Percentiles rank a stretch among this genome's conserved stretches.
Conservation (phyloP, 53 echinoderm and acorn worm genomes). For the Glandiceps talaboti region DNA sequence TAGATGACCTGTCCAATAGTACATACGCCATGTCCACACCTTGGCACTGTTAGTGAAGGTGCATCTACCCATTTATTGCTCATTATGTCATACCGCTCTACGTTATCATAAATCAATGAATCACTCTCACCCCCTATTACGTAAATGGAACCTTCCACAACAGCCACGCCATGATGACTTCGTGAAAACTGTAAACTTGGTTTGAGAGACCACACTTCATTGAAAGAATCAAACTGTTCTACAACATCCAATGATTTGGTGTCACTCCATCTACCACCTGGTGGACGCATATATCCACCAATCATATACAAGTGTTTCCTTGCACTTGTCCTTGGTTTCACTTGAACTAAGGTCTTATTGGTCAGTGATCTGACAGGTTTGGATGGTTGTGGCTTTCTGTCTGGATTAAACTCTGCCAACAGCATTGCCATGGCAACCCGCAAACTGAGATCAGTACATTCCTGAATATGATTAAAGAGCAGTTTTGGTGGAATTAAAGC, state of each 20-base stretch:
- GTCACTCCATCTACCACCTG: constrained; percentile 59
- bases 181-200: constrained; percentile 62
- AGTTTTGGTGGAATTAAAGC: constrained; percentile 59
- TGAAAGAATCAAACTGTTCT: constrained; percentile 72
- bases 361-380: neutral
- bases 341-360: neutral
- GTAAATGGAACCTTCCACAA: constrained; percentile 60
- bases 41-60: constrained; percentile 36
- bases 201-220: constrained; percentile 46
- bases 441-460: constrained; percentile 64
- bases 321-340: constrained; percentile 57
- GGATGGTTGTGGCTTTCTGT: constrained; percentile 20
- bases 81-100: constrained; percentile 61
- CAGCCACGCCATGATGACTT: constrained; percentile 46
- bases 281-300: constrained; percentile 67
- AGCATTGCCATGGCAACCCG: constrained; percentile 63
- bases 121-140: constrained; percentile 85
- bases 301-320: constrained; percentile 66
- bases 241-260: constrained; percentile 44
- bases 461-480: constrained; percentile 51
- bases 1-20: constrained; percentile 57
- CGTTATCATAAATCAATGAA: constrained; percentile 61
- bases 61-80: constrained; percentile 48
- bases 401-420: constrained; percentile 66
- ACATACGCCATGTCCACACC: constrained; percentile 75